Conservation (phyloP, 2,888 invertebrate genomes). For the Folsomia candida region DNA sequence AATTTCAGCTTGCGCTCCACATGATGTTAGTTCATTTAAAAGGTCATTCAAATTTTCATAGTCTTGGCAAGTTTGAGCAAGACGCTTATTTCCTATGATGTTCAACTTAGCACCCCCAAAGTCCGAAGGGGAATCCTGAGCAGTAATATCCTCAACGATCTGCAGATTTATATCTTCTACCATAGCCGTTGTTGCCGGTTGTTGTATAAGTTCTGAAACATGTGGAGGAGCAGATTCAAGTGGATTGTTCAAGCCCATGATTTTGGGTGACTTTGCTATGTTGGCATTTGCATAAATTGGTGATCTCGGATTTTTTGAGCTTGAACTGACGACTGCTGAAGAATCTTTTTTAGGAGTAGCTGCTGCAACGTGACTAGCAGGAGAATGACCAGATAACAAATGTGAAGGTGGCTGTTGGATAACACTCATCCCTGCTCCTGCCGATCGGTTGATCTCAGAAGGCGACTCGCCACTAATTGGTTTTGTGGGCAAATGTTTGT, state of each 20-base stretch:
- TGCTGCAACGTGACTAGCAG: too few species aligned
- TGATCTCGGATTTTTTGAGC: background rate
- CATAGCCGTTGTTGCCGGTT: background rate
- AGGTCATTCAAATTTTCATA: conserved; percentile 11
- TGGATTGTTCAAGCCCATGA: background rate
- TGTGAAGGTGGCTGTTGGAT: background rate
- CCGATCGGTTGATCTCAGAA: background rate
- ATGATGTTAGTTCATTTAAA: background rate
- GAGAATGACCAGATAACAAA: conserved; percentile 1
- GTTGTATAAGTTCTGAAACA: too few species aligned
- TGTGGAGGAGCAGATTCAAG: too few species aligned
- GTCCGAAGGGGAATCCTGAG: background rate
- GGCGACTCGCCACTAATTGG: background rate
- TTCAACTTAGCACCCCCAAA: background rate
- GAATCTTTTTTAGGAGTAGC: too few species aligned
- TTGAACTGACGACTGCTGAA: background rate
- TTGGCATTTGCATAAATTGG: conserved; percentile 17
- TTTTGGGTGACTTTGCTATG: background rate
- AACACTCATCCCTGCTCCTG: background rate
- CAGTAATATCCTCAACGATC: too few species aligned
- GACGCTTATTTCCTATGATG: background rate
- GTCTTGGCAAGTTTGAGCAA: conserved; percentile 1
- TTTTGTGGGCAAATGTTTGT: background rate
- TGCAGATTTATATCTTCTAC: background rate
- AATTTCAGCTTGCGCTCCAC: background rate